Evolutionary conservation across 2,888 invertebrate species (phyloP), one percentile per base, ranked within the genome.

Genomic region (Allygus modestus): DNA sequence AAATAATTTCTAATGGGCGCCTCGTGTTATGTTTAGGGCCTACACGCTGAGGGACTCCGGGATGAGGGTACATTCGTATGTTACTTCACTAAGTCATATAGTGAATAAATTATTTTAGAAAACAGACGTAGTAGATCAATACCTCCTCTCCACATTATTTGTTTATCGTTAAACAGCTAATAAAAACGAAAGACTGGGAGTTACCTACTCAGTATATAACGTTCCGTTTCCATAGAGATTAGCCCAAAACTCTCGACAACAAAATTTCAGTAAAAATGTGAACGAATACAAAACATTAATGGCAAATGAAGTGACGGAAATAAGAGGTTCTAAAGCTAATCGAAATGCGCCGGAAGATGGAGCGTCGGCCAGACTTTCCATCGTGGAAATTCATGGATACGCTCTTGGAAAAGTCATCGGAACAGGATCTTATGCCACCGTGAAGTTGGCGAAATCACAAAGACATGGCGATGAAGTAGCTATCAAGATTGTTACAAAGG

Each of bases 401-500:
- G 92, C 92, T 82, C 91, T 96, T 83, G 95, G 96, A 23, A 94
- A 94, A 89, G 94, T 94, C 5, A 95, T 96, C 87, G 96, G 96
- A 5, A 93, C 94, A n/a, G 96, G 96, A 26, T 96, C 96, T 54
- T 96, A 96, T 90, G 96, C 96, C 65, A 95, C 95, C 81, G 96
- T 96, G 12, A 95, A 95, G 92, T 94, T 95, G 26, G 79, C 79
- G 23, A 77, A 26, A 28, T 77, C 75, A 0, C 28, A 94, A 87
- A 92, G 94, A 86, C 95, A 96, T 89, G 93, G 93, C 87, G 93
- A 94, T 88, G 92, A 94, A 88, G 96, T 96, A 79, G 96, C 96
- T 46, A 93, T 96, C 85, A 96, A 96, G 92, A 96, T 96, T 86
- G 95, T 96, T 85, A 95, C 96, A 87, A 96, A 96, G 90, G 94